Evolutionary conservation across 1,140 invertebrate species (phyloP).

Genomic region (Diachasma alloeum): DNA sequence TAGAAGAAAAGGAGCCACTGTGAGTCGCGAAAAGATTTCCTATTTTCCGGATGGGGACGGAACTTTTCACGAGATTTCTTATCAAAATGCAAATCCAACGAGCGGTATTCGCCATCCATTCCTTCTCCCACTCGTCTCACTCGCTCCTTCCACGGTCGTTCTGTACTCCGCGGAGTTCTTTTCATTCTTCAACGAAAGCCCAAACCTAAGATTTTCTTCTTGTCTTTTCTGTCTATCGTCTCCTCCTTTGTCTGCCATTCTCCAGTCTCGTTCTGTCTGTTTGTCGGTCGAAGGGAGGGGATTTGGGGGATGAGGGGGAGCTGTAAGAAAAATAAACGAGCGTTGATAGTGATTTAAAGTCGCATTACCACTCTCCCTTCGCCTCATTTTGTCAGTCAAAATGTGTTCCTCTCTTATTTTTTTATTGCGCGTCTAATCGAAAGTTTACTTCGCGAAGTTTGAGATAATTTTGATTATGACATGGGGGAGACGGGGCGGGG

Average conservation of each 20-base stretch:
- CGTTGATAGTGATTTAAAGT: slow-evolving; percentile 21
- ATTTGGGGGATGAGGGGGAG: too few species aligned
- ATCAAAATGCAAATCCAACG: slow-evolving; percentile 65
- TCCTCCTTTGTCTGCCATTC: slow-evolving; percentile 23
- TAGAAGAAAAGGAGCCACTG: slow-evolving; percentile 13
- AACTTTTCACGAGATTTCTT: slow-evolving; percentile 63
- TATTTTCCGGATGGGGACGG: slow-evolving; percentile 36
- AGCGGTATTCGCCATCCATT: slow-evolving; percentile 39
- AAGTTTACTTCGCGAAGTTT: slow-evolving; percentile 15
- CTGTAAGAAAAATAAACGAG: background rate
- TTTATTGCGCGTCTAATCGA: background rate
- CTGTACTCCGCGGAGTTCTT: slow-evolving; percentile 8
- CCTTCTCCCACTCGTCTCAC: background rate
- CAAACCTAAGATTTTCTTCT: slow-evolving; percentile 4
- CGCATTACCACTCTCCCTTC: slow-evolving; percentile 16
- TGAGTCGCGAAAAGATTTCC: slow-evolving; percentile 44
- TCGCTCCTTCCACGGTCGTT: too few species aligned
- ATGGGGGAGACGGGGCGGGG: too few species aligned
- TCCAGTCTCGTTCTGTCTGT: background rate
- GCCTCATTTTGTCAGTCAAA: background rate
- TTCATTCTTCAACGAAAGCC: slow-evolving; percentile 36
- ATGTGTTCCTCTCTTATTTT: background rate
- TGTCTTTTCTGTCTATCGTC: slow-evolving; percentile 39
- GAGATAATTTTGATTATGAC: background rate
- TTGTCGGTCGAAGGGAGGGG: background rate